Percentiles rank a stretch among this genome's conserved stretches.
Conservation (phyloP, 2,888 invertebrate genomes). For the Chrysolina americana region DNA sequence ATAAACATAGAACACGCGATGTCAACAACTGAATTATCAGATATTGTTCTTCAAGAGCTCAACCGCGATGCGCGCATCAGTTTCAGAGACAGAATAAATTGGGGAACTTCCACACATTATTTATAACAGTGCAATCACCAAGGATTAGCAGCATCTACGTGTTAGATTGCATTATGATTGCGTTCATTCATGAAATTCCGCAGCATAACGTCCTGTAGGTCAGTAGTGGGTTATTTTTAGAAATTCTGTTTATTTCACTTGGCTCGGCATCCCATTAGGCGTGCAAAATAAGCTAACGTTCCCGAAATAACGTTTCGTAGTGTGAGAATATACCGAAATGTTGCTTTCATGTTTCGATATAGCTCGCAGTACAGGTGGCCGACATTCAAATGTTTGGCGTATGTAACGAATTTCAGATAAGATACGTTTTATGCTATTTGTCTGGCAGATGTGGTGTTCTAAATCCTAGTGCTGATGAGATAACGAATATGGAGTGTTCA, state of each 20-base stretch:
- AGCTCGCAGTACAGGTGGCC: conserved; percentile 51
- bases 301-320: conserved; percentile 50
- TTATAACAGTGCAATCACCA: conserved; percentile 20
- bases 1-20: no score
- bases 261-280: conserved; percentile 34
- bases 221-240: conserved; percentile 52
- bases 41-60: no score
- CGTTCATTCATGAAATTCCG: conserved; percentile 46
- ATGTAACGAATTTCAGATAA: not conserved
- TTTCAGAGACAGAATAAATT: not conserved
- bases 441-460: not conserved
- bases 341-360: conserved; percentile 48
- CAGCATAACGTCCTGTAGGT: conserved; percentile 51
- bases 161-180: conserved; percentile 18
- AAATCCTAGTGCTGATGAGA: not conserved
- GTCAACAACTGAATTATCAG: no score
- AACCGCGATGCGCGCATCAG: no score
- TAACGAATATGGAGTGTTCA: not conserved
- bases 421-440: not conserved
- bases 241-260: conserved; percentile 50
- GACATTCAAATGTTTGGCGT: conserved; percentile 36
- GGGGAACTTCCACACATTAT: conserved; percentile 1
- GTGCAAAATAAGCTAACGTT: conserved; percentile 45
- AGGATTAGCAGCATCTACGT: conserved; percentile 22
- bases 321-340: conserved; percentile 49